These are phyloP conservation scores for Heterocephalus glaber DNA, from an alignment of 2,113 vertebrate genomes.

Conservation along the genomic window DNA sequence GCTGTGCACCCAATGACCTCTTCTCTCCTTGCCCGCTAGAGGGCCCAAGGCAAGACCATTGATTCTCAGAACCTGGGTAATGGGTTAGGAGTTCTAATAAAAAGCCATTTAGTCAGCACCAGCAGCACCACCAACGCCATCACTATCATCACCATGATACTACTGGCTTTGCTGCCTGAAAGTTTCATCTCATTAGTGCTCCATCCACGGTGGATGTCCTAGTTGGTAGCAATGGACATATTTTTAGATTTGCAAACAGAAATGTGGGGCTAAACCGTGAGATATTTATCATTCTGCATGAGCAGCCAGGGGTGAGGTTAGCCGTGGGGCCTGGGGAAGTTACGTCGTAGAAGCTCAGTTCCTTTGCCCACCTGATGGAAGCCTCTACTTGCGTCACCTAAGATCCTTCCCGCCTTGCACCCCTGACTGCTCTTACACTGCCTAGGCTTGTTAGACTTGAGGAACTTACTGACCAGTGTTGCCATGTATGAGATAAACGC, in stretches of 20 bases:
- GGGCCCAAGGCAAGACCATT: neutral
- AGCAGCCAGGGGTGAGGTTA: neutral
- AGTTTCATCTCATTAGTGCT: too few species aligned
- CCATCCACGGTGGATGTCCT: neutral
- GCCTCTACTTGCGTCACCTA: neutral
- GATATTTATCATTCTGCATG: neutral
- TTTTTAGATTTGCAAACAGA: neutral
- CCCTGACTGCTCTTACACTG: neutral
- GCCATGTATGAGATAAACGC: neutral
- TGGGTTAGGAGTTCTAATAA: neutral
- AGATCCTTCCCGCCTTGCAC: too few species aligned
- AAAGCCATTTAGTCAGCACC: neutral
- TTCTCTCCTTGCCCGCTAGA: neutral
- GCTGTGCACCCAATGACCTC: neutral
- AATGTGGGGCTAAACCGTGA: neutral
- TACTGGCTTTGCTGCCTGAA: too few species aligned
- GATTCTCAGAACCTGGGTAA: neutral
- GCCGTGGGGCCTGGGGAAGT: neutral
- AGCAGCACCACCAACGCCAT: neutral
- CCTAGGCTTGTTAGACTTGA: neutral
- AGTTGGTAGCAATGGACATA: neutral
- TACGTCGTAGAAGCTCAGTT: neutral
- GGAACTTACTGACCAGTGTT: neutral
- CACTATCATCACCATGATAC: neutral
- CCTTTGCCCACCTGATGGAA: neutral